These are phyloP conservation scores for Somateria mollissima DNA, from an alignment of 2,797 vertebrate genomes.

Conservation along the genomic window DNA sequence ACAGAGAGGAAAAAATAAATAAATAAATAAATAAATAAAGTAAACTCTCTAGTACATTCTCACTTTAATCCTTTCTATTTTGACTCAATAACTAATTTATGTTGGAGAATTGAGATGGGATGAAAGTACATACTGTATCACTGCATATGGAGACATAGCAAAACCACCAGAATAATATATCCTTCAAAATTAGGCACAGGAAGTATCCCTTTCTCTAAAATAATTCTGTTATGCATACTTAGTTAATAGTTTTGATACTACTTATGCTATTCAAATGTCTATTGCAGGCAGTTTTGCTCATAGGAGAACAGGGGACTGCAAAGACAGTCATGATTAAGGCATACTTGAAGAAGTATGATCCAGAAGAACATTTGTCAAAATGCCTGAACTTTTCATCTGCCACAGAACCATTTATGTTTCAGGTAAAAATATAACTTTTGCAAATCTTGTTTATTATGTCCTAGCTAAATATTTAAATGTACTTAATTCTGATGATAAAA, in stretches of 20 bases:
- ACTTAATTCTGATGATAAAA: background rate
- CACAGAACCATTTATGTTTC: conserved; percentile 83
- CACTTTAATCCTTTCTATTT: background rate
- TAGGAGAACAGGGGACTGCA: conserved; percentile 81
- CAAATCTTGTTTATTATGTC: background rate
- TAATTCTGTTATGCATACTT: background rate
- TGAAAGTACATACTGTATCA: background rate
- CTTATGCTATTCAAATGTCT: background rate
- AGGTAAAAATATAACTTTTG: conserved; percentile 65
- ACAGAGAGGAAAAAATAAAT: background rate
- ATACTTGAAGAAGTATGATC: conserved; percentile 80
- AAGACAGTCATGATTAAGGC: conserved; percentile 83
- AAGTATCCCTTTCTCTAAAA: background rate
- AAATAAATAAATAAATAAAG: background rate
- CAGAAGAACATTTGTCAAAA: conserved; percentile 81
- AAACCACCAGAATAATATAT: background rate
- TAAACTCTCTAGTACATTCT: background rate
- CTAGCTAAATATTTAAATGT: background rate
- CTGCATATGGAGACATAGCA: background rate
- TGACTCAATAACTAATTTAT: background rate
- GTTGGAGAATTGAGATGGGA: background rate
- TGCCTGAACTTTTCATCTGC: conserved; percentile 81
- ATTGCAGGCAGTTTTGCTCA: conserved; percentile 81
- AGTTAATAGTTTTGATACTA: background rate
- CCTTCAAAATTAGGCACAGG: background rate